phyloP scores from a whole-genome alignment of 2,113 vertebrate genomes.

The Pygoscelis adeliae region DNA sequence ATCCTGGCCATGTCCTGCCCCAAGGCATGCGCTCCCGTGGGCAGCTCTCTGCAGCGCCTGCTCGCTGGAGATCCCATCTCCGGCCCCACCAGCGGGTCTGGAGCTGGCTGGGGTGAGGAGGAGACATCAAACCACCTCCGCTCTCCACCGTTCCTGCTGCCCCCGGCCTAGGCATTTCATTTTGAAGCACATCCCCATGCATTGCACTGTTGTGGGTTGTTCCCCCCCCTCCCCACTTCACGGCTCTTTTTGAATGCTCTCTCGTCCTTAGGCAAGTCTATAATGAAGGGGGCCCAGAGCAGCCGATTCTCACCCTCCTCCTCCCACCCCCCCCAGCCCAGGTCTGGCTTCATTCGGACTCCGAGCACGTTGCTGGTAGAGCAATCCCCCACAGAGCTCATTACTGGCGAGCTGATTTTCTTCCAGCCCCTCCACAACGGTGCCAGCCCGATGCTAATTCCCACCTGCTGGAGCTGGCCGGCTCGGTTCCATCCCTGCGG shows the following conservation, averaged over 20 bases:
- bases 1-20: not conserved
- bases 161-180: not conserved
- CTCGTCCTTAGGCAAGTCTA: not conserved
- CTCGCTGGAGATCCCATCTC: not conserved
- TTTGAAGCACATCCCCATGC: not conserved
- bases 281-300: not conserved
- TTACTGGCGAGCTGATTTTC: not conserved
- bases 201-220: not conserved
- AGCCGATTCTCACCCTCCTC: not conserved
- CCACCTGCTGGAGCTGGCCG: not conserved
- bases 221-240: not conserved
- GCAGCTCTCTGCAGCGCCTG: not conserved
- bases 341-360: not conserved
- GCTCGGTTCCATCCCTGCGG: not conserved
- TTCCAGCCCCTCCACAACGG: not conserved
- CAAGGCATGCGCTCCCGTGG: accelerated
- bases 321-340: not conserved
- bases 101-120: not conserved
- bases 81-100: not conserved
- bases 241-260: not conserved
- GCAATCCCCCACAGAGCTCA: slow-evolving; percentile 4
- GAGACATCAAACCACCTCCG: not conserved
- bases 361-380: not conserved
- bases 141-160: not conserved
- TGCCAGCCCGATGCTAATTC: not conserved